Evolutionary conservation across 2,888 invertebrate genomes (phyloP).

Genomic region (Clitarchus hookeri): DNA sequence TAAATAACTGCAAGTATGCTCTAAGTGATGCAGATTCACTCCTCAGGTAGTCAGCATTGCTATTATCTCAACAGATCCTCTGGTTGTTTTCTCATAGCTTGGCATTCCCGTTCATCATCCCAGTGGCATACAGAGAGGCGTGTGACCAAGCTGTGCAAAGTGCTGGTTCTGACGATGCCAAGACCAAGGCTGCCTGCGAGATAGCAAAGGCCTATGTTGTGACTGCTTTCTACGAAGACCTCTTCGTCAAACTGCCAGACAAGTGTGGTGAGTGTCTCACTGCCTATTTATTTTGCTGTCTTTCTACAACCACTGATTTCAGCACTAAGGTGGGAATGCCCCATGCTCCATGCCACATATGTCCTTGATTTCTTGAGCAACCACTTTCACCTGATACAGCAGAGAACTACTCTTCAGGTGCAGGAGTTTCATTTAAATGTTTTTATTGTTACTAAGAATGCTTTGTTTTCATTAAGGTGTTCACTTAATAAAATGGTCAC

Average conservation of each 20-base stretch:
- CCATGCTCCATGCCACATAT: too few species aligned
- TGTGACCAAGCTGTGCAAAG: slow-evolving; percentile 71
- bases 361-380: too few species aligned
- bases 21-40: too few species aligned
- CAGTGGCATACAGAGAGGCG: slow-evolving; percentile 64
- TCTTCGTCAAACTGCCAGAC: slow-evolving; percentile 66
- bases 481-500: too few species aligned
- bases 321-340: too few species aligned
- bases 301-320: too few species aligned
- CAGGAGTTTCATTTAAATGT: too few species aligned
- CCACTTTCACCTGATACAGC: too few species aligned
- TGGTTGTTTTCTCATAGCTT: slow-evolving; percentile 19
- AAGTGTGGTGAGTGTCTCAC: slow-evolving; percentile 63
- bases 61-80: neutral
- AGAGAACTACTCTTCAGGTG: too few species aligned
- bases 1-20: too few species aligned
- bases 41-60: neutral
- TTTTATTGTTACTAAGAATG: too few species aligned
- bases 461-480: too few species aligned
- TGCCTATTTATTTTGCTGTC: neutral
- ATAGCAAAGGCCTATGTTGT: slow-evolving; percentile 72
- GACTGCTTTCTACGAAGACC: slow-evolving; percentile 56
- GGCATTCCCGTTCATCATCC: slow-evolving; percentile 58
- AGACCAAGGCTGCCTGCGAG: slow-evolving; percentile 64
- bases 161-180: slow-evolving; percentile 54